Evolutionary conservation across 1,140 invertebrate genomes (phyloP), one percentile per base, ranked within the genome.

Genomic region (Drosophila ogumai): DNA sequence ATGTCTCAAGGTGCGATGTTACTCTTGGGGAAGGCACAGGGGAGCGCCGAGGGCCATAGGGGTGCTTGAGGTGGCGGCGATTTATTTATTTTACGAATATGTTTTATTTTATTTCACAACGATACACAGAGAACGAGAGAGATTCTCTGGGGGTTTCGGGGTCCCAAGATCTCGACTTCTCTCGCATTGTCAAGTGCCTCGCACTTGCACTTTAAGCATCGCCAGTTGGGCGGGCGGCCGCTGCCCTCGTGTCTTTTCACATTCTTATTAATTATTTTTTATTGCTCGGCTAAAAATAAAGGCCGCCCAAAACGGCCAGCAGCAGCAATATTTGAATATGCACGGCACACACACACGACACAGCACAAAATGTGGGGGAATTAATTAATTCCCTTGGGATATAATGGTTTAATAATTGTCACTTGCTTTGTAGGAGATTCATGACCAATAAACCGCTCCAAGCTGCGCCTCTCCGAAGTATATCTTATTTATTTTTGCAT

Each of bases 381-480:
- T 82, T 57, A 59, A 64, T 79, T 47, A 47, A 64, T 69, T 81
- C 19, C 38, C 59, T 43, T 34, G 25, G 54, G 25, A 46, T 10
- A 32, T 41, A 34, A n/a, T 36, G 49, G 12, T n/a, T 59, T 60
- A 50, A 34, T 34, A 47, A 41, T 56, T 46, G 69, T 49, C 81
- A 88, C 85, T 90, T 90, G 85, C 85, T 90, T 90, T 90, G 85
- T 63, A 90, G 69, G 47, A 90, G 81, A 90, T 90, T 90, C 85
- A 90, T 87, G 61, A 66, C 79, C 67, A 32, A 32, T 12, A 49
- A 17, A 38, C 40, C 46, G 54, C 75, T 71, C 41, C 56, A 52
- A 52, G 15, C 78, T 72, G 69, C 58, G 43, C 61, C 32, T 54
- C 32, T 77, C 57, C 32, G 41, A 59, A 43, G 25, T 44, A 44